phyloP scores from a whole-genome alignment of 2,888 invertebrate species.

The Oscheius sp. region DNA sequence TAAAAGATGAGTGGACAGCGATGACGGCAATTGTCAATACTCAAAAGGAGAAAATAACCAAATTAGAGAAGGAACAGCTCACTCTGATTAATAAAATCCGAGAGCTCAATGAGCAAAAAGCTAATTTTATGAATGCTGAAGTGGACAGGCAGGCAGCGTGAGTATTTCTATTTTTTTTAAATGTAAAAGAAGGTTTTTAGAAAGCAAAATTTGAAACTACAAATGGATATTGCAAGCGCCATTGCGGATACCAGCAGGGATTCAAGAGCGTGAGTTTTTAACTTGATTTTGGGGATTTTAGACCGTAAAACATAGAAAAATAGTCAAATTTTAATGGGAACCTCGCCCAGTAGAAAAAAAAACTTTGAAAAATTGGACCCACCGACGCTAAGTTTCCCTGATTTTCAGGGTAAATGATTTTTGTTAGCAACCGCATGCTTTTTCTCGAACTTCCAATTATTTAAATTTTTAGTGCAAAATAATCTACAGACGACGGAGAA shows the following conservation, averaged over 20 bases:
- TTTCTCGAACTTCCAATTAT: too few species aligned
- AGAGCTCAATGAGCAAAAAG: conserved; percentile 81
- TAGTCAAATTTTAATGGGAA: too few species aligned
- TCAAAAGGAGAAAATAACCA: conserved; percentile 18
- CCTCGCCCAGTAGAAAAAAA: too few species aligned
- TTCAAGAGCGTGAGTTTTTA: conserved; percentile 38
- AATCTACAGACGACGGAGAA: too few species aligned
- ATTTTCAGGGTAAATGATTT: too few species aligned
- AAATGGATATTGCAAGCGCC: conserved; percentile 48
- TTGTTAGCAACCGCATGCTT: too few species aligned
- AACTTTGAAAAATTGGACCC: too few species aligned
- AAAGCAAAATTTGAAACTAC: conserved; percentile 39
- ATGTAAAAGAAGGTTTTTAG: conserved; percentile 33
- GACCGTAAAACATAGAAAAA: too few species aligned
- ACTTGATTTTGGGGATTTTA: too few species aligned
- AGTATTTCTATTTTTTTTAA: neutral
- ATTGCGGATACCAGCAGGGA: conserved; percentile 38
- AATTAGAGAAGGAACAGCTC: conserved; percentile 85
- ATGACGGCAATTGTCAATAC: conserved; percentile 27
- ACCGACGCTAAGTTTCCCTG: too few species aligned
- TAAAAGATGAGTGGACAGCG: conserved; percentile 59
- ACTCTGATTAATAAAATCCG: conserved; percentile 87
- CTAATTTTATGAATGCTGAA: conserved; percentile 48
- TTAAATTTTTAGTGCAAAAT: too few species aligned
- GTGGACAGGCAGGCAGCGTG: conserved; percentile 43